phyloP scores from a whole-genome alignment of 2,888 invertebrate genomes.

The Eulithis prunata region DNA sequence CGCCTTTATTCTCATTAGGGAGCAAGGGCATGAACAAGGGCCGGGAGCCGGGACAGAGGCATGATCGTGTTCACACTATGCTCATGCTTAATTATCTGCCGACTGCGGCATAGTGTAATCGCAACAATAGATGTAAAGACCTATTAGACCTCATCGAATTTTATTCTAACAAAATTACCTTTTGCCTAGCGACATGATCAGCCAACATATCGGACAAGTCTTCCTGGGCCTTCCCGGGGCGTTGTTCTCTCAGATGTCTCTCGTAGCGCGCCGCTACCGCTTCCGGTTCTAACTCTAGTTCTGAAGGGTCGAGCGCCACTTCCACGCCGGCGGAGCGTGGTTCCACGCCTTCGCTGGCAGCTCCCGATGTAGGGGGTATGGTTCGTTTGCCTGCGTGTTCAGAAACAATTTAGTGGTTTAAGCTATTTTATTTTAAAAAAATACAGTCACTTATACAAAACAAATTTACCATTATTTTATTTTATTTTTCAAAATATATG shows the following conservation, averaged over 20 bases:
- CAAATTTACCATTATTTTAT: too few species aligned
- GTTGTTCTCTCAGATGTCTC: constrained; percentile 96
- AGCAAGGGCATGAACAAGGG: too few species aligned
- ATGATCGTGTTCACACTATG: too few species aligned
- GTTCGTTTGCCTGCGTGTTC: constrained; percentile 57
- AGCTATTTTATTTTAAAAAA: too few species aligned
- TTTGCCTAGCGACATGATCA: constrained; percentile 98
- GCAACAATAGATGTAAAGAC: too few species aligned
- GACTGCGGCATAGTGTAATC: too few species aligned
- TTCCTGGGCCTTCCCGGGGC: constrained; percentile 92
- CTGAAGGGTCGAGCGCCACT: constrained; percentile 98
- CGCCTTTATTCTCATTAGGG: too few species aligned
- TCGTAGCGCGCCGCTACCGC: constrained; percentile 98
- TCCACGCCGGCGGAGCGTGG: constrained; percentile 90
- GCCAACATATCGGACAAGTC: constrained; percentile 99
- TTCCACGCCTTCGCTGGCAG: constrained; percentile 47
- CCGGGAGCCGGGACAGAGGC: too few species aligned
- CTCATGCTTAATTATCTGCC: too few species aligned
- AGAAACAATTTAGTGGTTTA: not conserved
- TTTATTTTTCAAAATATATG: too few species aligned
- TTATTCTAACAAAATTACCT: constrained; percentile 79
- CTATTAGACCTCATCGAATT: too few species aligned
- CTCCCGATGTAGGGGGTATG: constrained; percentile 48
- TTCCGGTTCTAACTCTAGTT: constrained; percentile 97
- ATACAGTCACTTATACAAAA: too few species aligned